Evolutionary conservation across 2,888 invertebrate genomes (phyloP), one percentile per base, ranked within the genome.

Genomic region (Ashinkailepas kermadecensis): DNA sequence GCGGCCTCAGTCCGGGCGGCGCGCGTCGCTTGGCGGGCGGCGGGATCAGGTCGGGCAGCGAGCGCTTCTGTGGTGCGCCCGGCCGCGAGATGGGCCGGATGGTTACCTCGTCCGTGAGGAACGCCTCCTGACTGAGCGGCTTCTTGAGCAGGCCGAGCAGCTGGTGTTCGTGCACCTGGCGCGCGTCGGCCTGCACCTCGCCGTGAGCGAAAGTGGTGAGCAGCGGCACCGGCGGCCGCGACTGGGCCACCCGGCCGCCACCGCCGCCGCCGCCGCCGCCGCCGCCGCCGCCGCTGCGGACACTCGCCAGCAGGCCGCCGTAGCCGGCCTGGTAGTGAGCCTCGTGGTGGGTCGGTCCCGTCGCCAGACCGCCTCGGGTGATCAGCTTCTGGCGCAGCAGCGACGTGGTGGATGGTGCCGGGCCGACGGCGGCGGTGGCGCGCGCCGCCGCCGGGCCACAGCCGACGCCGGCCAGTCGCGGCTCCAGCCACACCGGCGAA

Each of bases 331-430:
- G 18, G 21, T 21, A 74, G 74, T 74, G 74, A 9, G 74, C 15
- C 54, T 56, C 56, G 74, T 54, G 18, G 21, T 54, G 10, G 56
- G 21, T 54, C 74, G 23, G 54, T 21, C 18, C 74, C 39, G 39
- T 39, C 39, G 39, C 39, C 39, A 39, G 39, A 8, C 74, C 56
- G 54, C 74, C 54, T 23, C 74, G 74, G 21, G 74, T 74, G 54
- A 74, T 74, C 74, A 74, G 74, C 74, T 74, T 74, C 74, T 74
- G 74, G 10, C 74, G 74, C 74, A 74, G 56, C 56, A 74, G 74
- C 15, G 74, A 74, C 54, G 23, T 74, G 74, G 74, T 74, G 74
- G 54, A 56, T 3, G 74, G 74, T 56, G 74, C 13, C 15, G 70
- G 70, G 11, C 13, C 39, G 6, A 56, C 21, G 54, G 56, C 54